A percentile compares a stretch with the other conserved stretches of the same genome.
phyloP scores from a whole-genome alignment of 2,113 vertebrate genomes.

The Vidua macroura region DNA sequence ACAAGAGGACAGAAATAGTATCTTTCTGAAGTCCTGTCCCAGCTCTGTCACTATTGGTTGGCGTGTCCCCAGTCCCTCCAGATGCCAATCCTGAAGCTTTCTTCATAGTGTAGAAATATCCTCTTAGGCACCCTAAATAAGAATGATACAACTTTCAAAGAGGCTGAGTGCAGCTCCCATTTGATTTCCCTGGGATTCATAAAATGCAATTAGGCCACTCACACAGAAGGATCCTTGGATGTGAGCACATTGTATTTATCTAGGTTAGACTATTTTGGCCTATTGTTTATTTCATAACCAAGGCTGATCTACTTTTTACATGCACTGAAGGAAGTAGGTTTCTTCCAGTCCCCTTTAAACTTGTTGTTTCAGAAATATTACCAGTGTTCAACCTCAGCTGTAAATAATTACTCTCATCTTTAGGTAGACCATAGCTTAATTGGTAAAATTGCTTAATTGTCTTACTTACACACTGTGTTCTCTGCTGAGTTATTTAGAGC shows the following conservation, averaged over 20 bases:
- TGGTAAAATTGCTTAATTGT: slow-evolving; percentile 42
- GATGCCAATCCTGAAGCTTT: not conserved
- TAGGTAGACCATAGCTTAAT: slow-evolving; percentile 11
- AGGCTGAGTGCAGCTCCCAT: not conserved
- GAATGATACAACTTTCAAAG: not conserved
- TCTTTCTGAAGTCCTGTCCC: not conserved
- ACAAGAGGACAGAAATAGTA: not conserved
- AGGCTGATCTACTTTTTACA: not conserved
- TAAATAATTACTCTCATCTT: slow-evolving; percentile 20
- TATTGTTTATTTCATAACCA: slow-evolving; percentile 17
- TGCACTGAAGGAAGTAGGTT: not conserved
- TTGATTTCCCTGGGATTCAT: not conserved
- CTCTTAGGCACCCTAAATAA: not conserved
- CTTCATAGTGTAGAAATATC: not conserved
- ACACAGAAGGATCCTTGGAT: not conserved
- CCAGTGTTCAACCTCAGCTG: not conserved
- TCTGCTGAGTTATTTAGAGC: slow-evolving; percentile 23
- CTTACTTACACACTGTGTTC: slow-evolving; percentile 32
- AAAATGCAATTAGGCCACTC: slow-evolving; percentile 5
- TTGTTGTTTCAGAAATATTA: not conserved
- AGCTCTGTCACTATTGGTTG: not conserved
- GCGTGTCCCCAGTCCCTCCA: not conserved
- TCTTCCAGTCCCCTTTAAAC: not conserved
- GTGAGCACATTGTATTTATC: not conserved
- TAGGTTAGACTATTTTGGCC: slow-evolving; percentile 10